Conservation (phyloP, 2,113 vertebrate species). For the cattle (Bos taurus) region DNA sequence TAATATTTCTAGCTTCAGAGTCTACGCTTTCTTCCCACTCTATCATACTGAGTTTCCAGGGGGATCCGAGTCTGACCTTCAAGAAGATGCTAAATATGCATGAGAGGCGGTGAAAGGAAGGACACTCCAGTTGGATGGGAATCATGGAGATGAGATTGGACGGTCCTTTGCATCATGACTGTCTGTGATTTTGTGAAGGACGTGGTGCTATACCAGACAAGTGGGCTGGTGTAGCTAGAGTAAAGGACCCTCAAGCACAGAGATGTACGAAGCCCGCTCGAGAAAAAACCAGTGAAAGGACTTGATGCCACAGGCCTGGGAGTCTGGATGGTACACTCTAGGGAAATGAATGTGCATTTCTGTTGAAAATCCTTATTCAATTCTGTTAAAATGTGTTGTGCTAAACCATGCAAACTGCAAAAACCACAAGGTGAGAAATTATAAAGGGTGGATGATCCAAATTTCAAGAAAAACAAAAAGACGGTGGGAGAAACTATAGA, state of each 20-base stretch:
- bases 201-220: accelerated
- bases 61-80: background rate
- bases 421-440: background rate
- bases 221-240: background rate
- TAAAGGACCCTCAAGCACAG: background rate
- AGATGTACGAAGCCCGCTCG: accelerated
- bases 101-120: background rate
- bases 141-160: background rate
- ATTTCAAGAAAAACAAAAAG: background rate
- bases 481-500: background rate
- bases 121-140: background rate
- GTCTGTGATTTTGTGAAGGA: background rate
- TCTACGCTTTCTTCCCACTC: background rate
- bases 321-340: accelerated
- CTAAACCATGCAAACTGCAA: background rate
- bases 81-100: background rate
- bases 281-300: background rate
- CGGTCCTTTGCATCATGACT: background rate
- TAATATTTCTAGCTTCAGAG: background rate
- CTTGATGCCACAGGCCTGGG: background rate
- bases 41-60: background rate
- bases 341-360: background rate
- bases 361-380: background rate
- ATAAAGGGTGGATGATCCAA: background rate
- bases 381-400: background rate